Conservation (phyloP, 2,888 invertebrate genomes). For the Copidosoma aretas region DNA sequence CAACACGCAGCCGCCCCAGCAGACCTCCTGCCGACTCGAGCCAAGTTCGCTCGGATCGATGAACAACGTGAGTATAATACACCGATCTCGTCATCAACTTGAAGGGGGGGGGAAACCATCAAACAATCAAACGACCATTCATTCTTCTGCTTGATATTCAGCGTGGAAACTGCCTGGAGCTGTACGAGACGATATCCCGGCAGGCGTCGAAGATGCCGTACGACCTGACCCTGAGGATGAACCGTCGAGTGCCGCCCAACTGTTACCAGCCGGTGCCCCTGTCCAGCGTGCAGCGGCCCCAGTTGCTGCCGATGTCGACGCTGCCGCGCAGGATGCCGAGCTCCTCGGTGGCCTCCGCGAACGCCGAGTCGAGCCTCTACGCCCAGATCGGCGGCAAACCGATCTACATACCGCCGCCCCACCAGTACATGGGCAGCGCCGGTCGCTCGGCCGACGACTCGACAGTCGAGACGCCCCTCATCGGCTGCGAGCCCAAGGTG, state of each 20-base stretch:
- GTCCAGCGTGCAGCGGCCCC: slow-evolving; percentile 54
- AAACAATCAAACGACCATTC: too few species aligned
- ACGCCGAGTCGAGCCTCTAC: slow-evolving; percentile 55
- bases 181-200: slow-evolving; percentile 33
- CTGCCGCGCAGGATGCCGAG: slow-evolving; percentile 55
- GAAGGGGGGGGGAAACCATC: too few species aligned
- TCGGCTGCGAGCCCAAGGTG: slow-evolving; percentile 60
- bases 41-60: slow-evolving; percentile 50
- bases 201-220: slow-evolving; percentile 57
- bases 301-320: slow-evolving; percentile 59
- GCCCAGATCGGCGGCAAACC: slow-evolving; percentile 56
- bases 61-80: slow-evolving; percentile 52
- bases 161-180: slow-evolving; percentile 10
- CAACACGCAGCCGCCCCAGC: slow-evolving; percentile 28
- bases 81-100: neutral
- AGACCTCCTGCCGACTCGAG: slow-evolving; percentile 44
- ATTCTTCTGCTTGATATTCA: slow-evolving; percentile 4
- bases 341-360: slow-evolving; percentile 30
- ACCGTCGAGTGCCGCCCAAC: slow-evolving; percentile 57
- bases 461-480: slow-evolving; percentile 59
- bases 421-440: slow-evolving; percentile 49
- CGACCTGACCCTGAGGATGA: slow-evolving; percentile 55
- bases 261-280: slow-evolving; percentile 58
- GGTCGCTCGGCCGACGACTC: slow-evolving; percentile 54
- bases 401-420: slow-evolving; percentile 59